phyloP scores from a whole-genome alignment of 2,113 vertebrate genomes.

The Cyphomyrus plagiostoma region DNA sequence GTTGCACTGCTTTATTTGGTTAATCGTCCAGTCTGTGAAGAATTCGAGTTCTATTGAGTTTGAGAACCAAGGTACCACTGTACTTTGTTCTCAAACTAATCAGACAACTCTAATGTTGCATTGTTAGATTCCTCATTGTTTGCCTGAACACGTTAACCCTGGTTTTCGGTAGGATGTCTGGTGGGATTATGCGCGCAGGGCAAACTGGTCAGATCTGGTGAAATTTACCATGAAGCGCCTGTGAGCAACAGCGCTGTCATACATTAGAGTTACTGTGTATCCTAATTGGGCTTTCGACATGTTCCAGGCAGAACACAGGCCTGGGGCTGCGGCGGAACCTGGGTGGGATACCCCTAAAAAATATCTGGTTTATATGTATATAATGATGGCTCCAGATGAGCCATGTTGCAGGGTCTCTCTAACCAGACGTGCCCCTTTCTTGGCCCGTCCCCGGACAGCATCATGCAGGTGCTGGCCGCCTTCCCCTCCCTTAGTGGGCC shows the following conservation, averaged over 20 bases:
- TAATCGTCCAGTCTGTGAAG: no score
- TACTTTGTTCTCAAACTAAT: background rate
- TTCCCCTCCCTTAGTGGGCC: constrained; percentile 91
- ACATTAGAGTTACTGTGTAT: background rate
- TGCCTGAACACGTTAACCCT: background rate
- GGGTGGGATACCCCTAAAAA: background rate
- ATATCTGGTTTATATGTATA: background rate
- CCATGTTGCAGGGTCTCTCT: background rate
- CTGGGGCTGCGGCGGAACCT: background rate
- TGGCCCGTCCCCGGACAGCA: constrained; percentile 58
- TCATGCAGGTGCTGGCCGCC: constrained; percentile 91
- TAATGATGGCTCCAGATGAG: background rate
- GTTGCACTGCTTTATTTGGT: no score
- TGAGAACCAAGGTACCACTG: no score
- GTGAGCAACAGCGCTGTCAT: background rate
- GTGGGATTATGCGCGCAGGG: background rate
- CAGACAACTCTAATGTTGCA: background rate
- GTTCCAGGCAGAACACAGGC: background rate
- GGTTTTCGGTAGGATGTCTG: background rate
- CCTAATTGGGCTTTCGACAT: background rate
- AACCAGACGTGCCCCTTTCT: background rate
- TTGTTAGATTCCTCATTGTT: background rate
- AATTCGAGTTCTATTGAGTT: no score
- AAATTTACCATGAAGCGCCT: background rate
- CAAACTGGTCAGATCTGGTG: background rate